phyloP scores from a whole-genome alignment of 2,888 invertebrate species.

The Anagyrus pseudococci region DNA sequence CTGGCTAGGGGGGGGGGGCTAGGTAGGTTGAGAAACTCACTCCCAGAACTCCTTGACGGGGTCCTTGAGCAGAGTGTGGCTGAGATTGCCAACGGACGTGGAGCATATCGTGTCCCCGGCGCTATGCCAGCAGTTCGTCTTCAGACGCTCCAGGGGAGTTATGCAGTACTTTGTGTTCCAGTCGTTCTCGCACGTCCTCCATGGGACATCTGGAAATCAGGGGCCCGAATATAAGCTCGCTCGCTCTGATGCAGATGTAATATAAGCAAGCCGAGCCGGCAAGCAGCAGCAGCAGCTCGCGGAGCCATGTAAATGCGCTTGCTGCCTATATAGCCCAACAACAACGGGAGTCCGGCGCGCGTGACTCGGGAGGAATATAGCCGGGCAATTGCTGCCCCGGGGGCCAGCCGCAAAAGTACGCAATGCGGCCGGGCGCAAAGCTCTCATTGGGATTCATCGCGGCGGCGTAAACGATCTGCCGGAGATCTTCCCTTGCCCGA shows the following conservation, averaged over 20 bases:
- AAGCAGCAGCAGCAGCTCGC: too few relatives aligned
- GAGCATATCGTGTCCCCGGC: constrained; percentile 65
- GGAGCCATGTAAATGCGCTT: too few relatives aligned
- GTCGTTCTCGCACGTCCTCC: constrained; percentile 90
- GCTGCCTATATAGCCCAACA: too few relatives aligned
- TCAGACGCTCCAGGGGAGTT: constrained; percentile 81
- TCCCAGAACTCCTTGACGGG: constrained; percentile 99
- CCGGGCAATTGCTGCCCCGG: too few relatives aligned
- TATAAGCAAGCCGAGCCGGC: too few relatives aligned
- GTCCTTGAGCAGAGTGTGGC: constrained; percentile 76
- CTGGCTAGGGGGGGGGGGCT: too few relatives aligned
- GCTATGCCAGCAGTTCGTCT: constrained; percentile 75
- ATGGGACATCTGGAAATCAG: constrained; percentile 79
- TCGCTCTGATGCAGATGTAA: too few relatives aligned
- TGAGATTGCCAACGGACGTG: constrained; percentile 73
- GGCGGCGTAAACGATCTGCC: too few relatives aligned
- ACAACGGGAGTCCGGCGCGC: neutral
- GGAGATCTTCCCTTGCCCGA: constrained; percentile 2
- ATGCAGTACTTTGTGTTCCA: constrained; percentile 95
- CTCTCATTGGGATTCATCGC: constrained; percentile 16
- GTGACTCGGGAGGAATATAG: neutral
- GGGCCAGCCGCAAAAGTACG: too few relatives aligned
- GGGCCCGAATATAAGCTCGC: too few relatives aligned
- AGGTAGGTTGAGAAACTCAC: constrained; percentile 70
- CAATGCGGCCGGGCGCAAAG: too few relatives aligned